These are phyloP conservation scores for Seira musarum DNA, from an alignment of 2,888 invertebrate genomes.

Conservation along the genomic window DNA sequence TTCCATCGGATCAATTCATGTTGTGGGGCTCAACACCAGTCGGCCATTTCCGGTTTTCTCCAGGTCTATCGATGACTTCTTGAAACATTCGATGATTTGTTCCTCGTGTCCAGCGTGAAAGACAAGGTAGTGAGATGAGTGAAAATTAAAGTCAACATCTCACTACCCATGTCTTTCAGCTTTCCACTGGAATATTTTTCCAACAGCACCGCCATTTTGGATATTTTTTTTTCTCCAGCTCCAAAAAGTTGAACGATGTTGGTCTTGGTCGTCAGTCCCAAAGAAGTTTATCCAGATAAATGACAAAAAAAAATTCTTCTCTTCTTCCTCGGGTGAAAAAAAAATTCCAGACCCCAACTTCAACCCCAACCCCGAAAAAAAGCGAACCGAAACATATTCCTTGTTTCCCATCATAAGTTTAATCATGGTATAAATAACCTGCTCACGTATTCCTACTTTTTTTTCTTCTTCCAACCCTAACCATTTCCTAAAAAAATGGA, in stretches of 20 bases:
- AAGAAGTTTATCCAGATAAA: slow-evolving; percentile 50
- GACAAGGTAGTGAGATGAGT: slow-evolving; percentile 98
- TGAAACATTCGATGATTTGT: too few relatives aligned
- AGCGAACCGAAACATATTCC: too few relatives aligned
- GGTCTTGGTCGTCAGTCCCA: too few relatives aligned
- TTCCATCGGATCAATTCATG: too few relatives aligned
- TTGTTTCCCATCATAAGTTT: slow-evolving; percentile 25
- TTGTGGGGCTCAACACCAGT: too few relatives aligned
- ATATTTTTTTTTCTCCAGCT: slow-evolving; percentile 1
- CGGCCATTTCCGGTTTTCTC: too few relatives aligned
- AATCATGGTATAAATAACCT: slow-evolving; percentile 45
- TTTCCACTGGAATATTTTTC: slow-evolving; percentile 74
- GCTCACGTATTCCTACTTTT: slow-evolving; percentile 58
- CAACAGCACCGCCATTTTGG: background rate
- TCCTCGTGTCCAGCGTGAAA: slow-evolving; percentile 81
- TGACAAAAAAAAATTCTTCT: slow-evolving; percentile 37
- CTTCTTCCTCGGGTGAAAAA: background rate
- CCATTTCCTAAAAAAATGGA: slow-evolving; percentile 10
- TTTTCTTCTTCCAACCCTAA: slow-evolving; percentile 46
- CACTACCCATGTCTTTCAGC: slow-evolving; percentile 99
- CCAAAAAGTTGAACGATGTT: too few relatives aligned
- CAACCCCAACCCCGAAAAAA: too few relatives aligned
- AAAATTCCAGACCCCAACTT: slow-evolving; percentile 5
- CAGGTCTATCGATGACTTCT: too few relatives aligned
- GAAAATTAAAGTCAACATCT: slow-evolving; percentile 83